Evolutionary conservation across 1,140 invertebrate species (phyloP).

Genomic region (Aphelinus certus): DNA sequence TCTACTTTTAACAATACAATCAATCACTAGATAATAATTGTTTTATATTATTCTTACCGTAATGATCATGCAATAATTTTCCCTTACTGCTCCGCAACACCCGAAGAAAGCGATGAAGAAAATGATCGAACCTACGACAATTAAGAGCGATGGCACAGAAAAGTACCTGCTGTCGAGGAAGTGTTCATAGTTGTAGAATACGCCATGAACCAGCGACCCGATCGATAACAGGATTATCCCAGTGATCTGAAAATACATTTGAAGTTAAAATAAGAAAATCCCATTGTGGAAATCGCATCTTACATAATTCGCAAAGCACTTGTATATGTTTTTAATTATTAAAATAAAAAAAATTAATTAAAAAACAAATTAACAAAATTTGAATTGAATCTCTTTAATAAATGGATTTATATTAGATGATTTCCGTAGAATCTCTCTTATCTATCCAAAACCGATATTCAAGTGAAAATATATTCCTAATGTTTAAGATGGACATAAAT

Average conservation of each 20-base stretch:
- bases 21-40: too few species aligned
- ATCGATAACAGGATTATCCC: conserved; percentile 76
- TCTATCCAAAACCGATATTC: too few species aligned
- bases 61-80: conserved; percentile 84
- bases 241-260: conserved; percentile 68
- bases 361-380: too few species aligned
- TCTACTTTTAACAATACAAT: not conserved
- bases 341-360: not conserved
- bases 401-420: too few species aligned
- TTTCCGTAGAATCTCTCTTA: too few species aligned
- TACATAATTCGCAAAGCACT: not conserved
- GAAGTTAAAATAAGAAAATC: not conserved
- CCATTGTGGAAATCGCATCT: too few species aligned
- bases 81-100: conserved; percentile 85
- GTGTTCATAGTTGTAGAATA: conserved; percentile 73
- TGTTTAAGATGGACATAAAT: too few species aligned
- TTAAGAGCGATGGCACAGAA: conserved; percentile 78
- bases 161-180: conserved; percentile 71
- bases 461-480: too few species aligned
- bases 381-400: too few species aligned
- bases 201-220: conserved; percentile 72
- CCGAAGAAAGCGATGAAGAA: conserved; percentile 87
- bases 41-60: conserved; percentile 66
- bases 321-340: not conserved
- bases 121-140: conserved; percentile 81